Evolutionary conservation across 2,797 vertebrate genomes (phyloP).

Genomic region (Chaetophractus vellerosus): DNA sequence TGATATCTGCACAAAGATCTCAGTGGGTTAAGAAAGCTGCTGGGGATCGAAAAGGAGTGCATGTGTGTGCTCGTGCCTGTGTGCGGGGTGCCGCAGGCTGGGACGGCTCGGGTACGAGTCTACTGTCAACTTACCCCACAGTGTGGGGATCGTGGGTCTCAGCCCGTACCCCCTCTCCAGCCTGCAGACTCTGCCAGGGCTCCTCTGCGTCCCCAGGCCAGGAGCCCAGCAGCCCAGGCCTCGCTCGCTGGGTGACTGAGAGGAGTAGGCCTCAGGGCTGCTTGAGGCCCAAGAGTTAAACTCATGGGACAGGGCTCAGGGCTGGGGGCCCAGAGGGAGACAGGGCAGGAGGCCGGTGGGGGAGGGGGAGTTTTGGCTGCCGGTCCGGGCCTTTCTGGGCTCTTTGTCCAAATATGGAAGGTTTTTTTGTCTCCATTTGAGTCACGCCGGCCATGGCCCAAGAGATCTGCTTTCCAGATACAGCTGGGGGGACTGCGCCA

Average conservation of each 20-base stretch:
- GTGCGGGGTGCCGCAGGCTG: background rate
- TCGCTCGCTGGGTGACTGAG: slow-evolving; percentile 1
- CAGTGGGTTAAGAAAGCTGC: background rate
- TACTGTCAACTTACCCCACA: background rate
- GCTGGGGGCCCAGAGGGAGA: slow-evolving; percentile 73
- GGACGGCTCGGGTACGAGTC: background rate
- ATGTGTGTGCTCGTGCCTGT: background rate
- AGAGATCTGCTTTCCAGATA: slow-evolving; percentile 91
- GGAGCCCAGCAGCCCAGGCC: background rate
- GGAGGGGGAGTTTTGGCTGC: slow-evolving; percentile 73
- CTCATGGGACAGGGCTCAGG: slow-evolving; percentile 39
- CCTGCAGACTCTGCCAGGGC: background rate
- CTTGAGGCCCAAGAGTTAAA: slow-evolving; percentile 46
- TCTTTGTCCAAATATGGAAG: slow-evolving; percentile 94
- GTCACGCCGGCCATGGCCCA: slow-evolving; percentile 91
- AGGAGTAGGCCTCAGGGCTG: background rate
- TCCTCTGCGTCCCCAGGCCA: background rate
- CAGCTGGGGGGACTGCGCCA: slow-evolving; percentile 80
- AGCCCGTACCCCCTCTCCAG: background rate
- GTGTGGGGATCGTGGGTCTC: background rate
- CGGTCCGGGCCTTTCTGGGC: slow-evolving; percentile 83
- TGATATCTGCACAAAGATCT: slow-evolving; percentile 19
- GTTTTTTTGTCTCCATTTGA: slow-evolving; percentile 91
- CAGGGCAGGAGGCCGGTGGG: slow-evolving; percentile 67
- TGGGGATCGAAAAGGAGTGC: background rate